Percentiles rank a stretch among this genome's conserved stretches.
These are phyloP conservation scores for Mionectes olivaceus DNA, from an alignment of 2,797 vertebrate genomes.

Conservation along the genomic window DNA sequence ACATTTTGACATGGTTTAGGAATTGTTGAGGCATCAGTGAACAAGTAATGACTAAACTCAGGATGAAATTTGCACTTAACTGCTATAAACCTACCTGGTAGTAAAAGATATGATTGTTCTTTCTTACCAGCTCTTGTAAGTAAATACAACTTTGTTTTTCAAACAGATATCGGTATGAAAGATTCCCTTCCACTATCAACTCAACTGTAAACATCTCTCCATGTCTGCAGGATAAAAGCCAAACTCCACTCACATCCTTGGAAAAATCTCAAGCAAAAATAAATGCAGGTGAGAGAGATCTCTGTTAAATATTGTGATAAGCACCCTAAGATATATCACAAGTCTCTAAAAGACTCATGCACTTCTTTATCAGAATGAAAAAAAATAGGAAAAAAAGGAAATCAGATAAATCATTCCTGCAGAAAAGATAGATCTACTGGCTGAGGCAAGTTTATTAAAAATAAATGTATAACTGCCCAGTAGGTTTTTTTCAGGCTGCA, in stretches of 20 bases:
- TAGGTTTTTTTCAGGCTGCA: background rate
- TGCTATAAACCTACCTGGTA: background rate
- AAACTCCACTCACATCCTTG: constrained; percentile 48
- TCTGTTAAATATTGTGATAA: background rate
- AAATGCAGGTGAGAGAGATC: constrained; percentile 64
- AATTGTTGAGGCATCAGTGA: background rate
- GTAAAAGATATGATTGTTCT: background rate
- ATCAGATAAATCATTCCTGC: background rate
- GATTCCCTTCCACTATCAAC: constrained; percentile 82
- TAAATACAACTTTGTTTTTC: constrained; percentile 63
- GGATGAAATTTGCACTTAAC: background rate
- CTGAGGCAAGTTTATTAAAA: background rate
- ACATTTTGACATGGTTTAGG: background rate
- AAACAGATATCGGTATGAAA: constrained; percentile 88
- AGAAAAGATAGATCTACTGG: background rate
- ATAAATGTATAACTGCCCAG: background rate
- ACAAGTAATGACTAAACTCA: background rate
- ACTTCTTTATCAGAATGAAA: background rate
- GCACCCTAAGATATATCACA: background rate
- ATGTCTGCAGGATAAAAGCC: constrained; percentile 77
- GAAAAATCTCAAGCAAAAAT: constrained; percentile 68
- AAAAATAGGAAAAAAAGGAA: background rate
- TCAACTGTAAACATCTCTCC: constrained; percentile 83
- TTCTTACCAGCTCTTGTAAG: background rate
- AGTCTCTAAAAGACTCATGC: background rate